Evolutionary conservation across 2,888 invertebrate genomes (phyloP).

Genomic region (Asteroscopus sphinx): DNA sequence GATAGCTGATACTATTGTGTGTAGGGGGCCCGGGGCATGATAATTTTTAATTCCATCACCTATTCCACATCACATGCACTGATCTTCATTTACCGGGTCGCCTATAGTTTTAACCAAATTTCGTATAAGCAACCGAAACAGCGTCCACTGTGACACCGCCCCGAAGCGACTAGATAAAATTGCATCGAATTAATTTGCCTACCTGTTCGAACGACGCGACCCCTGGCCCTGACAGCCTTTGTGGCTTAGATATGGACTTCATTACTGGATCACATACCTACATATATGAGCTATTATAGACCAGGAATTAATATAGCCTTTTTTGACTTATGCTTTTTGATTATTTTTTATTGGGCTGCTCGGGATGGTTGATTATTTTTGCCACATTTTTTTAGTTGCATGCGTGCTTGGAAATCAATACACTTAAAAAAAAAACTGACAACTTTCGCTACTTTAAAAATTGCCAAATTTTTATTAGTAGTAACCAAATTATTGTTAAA

Average conservation of each 20-base stretch:
- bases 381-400: background rate
- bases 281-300: conserved; percentile 34
- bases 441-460: too few species aligned
- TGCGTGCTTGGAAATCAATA: too few species aligned
- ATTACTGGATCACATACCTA: conserved; percentile 62
- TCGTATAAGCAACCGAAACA: conserved; percentile 15
- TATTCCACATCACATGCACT: too few species aligned
- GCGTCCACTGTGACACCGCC: conserved; percentile 56
- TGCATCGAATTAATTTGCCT: conserved; percentile 81
- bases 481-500: too few species aligned
- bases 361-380: background rate
- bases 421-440: too few species aligned
- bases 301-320: conserved; percentile 40
- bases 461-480: too few species aligned
- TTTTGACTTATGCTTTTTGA: conserved; percentile 49
- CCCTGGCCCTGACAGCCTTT: conserved; percentile 82
- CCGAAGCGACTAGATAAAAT: conserved; percentile 74
- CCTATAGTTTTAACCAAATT: background rate
- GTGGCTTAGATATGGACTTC: conserved; percentile 69
- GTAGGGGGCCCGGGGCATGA: too few species aligned
- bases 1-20: too few species aligned
- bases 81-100: background rate
- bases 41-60: too few species aligned
- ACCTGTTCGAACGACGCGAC: conserved; percentile 69
- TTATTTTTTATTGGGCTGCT: conserved; percentile 29